Conservation (phyloP, 2,888 invertebrate species). For the Pseudoips prasinana region DNA sequence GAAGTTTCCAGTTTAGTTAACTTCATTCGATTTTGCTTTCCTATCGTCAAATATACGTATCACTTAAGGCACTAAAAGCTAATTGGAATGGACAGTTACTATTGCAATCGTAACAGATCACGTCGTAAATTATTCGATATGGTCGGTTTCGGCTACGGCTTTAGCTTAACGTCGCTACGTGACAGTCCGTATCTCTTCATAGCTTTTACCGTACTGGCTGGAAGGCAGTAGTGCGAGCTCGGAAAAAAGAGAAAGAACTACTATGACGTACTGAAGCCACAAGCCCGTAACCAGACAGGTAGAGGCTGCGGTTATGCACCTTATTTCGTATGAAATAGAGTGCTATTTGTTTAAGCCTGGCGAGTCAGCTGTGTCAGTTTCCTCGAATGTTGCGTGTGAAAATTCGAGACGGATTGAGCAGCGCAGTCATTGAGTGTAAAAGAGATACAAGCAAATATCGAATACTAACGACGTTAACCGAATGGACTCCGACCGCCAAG, state of each 20-base stretch:
- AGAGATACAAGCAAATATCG: constrained; percentile 53
- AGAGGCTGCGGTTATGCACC: constrained; percentile 38
- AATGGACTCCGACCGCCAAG: constrained; percentile 69
- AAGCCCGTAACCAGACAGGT: constrained; percentile 42
- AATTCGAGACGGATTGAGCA: constrained; percentile 65
- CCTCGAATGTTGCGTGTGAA: constrained; percentile 67
- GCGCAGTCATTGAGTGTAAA: constrained; percentile 62
- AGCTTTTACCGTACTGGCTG: constrained; percentile 71
- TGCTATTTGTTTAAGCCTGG: constrained; percentile 37
- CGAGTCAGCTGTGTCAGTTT: constrained; percentile 70
- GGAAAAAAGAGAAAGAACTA: constrained; percentile 77
- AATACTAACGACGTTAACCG: constrained; percentile 55
- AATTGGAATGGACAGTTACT: constrained; percentile 35
- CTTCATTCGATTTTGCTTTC: constrained; percentile 23
- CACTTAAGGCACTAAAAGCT: constrained; percentile 31
- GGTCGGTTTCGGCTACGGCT: constrained; percentile 58
- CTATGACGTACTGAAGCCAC: constrained; percentile 50
- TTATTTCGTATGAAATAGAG: constrained; percentile 42
- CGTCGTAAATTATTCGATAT: constrained; percentile 55
- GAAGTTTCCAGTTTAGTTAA: constrained; percentile 29
- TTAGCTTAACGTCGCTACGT: constrained; percentile 44
- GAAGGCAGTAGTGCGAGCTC: constrained; percentile 67
- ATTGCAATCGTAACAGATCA: constrained; percentile 43
- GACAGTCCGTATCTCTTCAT: constrained; percentile 58
- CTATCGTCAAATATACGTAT: constrained; percentile 24